These are phyloP conservation scores for Euzetes globulus DNA, from an alignment of 2,888 invertebrate genomes.

Conservation along the genomic window DNA sequence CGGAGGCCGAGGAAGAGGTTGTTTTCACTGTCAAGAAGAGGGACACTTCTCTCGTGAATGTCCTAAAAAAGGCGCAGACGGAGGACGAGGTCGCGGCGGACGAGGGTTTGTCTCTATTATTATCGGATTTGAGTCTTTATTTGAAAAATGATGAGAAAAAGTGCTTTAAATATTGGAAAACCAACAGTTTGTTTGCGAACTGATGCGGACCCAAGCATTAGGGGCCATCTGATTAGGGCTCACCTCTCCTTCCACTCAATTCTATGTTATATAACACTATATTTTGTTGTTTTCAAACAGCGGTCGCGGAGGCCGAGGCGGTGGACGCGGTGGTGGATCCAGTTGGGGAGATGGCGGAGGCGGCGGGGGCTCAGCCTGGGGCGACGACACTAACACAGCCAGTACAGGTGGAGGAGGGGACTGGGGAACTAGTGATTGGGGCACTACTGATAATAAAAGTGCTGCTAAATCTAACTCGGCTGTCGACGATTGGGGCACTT, in stretches of 20 bases:
- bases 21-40: neutral
- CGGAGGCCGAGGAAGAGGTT: neutral
- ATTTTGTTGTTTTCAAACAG: neutral
- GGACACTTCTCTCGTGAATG: slow-evolving; percentile 1
- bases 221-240: slow-evolving; percentile 8
- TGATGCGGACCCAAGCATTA: neutral
- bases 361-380: neutral
- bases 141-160: slow-evolving; percentile 1
- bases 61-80: neutral
- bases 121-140: neutral
- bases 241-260: neutral
- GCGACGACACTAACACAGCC: neutral
- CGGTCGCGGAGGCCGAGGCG: neutral
- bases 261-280: neutral
- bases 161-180: neutral
- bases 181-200: neutral
- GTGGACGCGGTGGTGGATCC: slow-evolving; percentile 1
- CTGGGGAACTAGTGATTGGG: slow-evolving; percentile 13
- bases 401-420: neutral
- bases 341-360: neutral
- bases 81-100: neutral
- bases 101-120: slow-evolving; percentile 20
- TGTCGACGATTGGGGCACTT: slow-evolving; percentile 3
- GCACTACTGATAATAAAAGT: neutral
- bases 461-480: neutral